Percentiles rank a stretch among this genome's conserved stretches.
Conservation (phyloP, 1,140 invertebrate species). For the Nebria ingens region DNA sequence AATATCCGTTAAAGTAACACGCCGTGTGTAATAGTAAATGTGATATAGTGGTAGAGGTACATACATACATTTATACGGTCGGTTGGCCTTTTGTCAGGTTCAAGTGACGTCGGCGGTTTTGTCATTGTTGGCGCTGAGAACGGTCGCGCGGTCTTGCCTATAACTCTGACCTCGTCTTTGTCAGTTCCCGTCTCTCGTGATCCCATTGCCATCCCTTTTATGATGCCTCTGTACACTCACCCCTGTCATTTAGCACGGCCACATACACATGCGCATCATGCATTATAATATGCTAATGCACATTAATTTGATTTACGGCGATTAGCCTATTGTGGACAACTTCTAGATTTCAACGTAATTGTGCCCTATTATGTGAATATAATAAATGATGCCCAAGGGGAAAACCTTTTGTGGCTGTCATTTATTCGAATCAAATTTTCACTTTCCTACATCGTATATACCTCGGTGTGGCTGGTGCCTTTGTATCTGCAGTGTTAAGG, state of each 20-base stretch:
- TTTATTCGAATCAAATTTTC: too few species aligned
- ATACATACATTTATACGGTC: background rate
- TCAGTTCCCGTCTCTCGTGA: background rate
- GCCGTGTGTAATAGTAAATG: too few species aligned
- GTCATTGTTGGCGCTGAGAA: background rate
- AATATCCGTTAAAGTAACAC: too few species aligned
- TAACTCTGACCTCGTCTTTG: background rate
- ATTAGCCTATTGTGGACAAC: slow-evolving; percentile 9
- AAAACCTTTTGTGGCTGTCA: too few species aligned
- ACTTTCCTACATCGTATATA: too few species aligned
- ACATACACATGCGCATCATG: background rate
- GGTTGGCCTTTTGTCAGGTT: slow-evolving; percentile 4
- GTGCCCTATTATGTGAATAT: background rate
- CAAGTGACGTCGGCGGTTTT: background rate
- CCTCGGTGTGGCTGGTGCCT: too few species aligned
- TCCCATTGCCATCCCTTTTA: background rate
- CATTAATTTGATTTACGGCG: slow-evolving; percentile 6
- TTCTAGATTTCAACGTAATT: slow-evolving; percentile 12
- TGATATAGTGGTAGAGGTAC: too few species aligned
- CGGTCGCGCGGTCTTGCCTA: background rate
- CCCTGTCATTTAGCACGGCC: background rate
- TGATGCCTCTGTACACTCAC: background rate
- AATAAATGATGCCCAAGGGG: background rate
- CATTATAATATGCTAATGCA: slow-evolving; percentile 8
- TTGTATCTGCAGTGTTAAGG: too few species aligned